Conservation (phyloP, 2,113 vertebrate species). For the Etheostoma spectabile region DNA sequence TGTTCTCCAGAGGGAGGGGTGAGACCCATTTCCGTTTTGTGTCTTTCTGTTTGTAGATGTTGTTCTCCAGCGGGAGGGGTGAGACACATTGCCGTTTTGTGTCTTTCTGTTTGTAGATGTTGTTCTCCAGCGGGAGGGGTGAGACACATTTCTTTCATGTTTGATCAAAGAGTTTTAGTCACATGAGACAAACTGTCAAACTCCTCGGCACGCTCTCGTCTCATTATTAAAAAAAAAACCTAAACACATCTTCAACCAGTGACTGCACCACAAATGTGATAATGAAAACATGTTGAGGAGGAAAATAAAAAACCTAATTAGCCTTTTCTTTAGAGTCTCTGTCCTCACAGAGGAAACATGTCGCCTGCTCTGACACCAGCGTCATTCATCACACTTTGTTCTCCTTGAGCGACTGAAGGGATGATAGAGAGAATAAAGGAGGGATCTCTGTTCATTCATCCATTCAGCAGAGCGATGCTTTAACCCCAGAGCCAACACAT, state of each 20-base stretch:
- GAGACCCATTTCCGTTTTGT: background rate
- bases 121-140: too few relatives aligned
- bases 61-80: too few relatives aligned
- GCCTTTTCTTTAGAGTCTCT: background rate
- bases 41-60: too few relatives aligned
- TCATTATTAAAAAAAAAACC: too few relatives aligned
- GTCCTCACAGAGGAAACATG: slow-evolving; percentile 7
- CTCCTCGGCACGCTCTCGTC: background rate
- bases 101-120: background rate
- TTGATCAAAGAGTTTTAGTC: slow-evolving; percentile 27
- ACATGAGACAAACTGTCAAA: slow-evolving; percentile 1
- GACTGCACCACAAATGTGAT: slow-evolving; percentile 26
- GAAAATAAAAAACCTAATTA: slow-evolving; percentile 25
- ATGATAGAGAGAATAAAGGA: too few relatives aligned
- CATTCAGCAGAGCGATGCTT: background rate
- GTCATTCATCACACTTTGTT: slow-evolving; percentile 30
- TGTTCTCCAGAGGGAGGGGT: too few relatives aligned
- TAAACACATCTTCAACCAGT: background rate
- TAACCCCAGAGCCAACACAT: too few relatives aligned
- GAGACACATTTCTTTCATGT: background rate
- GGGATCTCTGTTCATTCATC: background rate
- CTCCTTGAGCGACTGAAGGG: background rate
- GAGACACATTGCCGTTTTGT: background rate
- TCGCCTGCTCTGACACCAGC: background rate
- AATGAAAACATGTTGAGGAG: background rate